Conservation (phyloP, 1,140 invertebrate species). For the Drosophila bocqueti region DNA sequence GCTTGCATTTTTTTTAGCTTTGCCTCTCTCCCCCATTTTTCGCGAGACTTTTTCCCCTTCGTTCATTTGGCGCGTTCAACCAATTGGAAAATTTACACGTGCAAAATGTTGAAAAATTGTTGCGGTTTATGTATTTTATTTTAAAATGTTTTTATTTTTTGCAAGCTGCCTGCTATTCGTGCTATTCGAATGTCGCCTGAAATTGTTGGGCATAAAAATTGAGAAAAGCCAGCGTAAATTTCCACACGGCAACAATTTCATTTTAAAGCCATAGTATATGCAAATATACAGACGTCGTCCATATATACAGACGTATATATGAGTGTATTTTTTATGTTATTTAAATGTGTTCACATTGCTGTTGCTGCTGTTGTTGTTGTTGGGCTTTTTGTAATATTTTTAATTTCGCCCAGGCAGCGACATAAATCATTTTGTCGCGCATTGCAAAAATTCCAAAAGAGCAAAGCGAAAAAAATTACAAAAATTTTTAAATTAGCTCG, state of each 20-base stretch:
- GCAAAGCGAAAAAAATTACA: slow-evolving; percentile 81
- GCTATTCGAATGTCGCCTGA: slow-evolving; percentile 47
- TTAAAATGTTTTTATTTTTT: slow-evolving; percentile 33
- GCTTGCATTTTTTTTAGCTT: too few relatives aligned
- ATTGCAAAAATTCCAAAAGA: slow-evolving; percentile 84
- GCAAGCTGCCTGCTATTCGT: neutral
- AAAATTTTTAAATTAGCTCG: slow-evolving; percentile 84
- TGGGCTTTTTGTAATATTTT: slow-evolving; percentile 80
- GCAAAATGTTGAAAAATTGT: slow-evolving; percentile 84
- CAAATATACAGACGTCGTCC: slow-evolving; percentile 35
- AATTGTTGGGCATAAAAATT: slow-evolving; percentile 74
- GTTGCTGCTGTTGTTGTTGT: slow-evolving; percentile 27
- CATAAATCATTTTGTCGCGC: slow-evolving; percentile 84
- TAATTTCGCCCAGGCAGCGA: slow-evolving; percentile 81
- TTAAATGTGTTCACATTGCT: slow-evolving; percentile 72
- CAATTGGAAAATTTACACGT: slow-evolving; percentile 85
- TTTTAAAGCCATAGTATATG: slow-evolving; percentile 64
- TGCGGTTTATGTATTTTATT: slow-evolving; percentile 76
- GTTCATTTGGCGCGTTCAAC: slow-evolving; percentile 73
- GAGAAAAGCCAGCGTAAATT: slow-evolving; percentile 71
- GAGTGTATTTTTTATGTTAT: slow-evolving; percentile 67
- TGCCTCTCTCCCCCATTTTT: neutral
- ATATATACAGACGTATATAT: slow-evolving; percentile 23
- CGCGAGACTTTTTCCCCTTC: slow-evolving; percentile 27
- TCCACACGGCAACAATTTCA: slow-evolving; percentile 72